These are phyloP conservation scores for Allolobophora icterica DNA, from an alignment of 2,888 invertebrate genomes.

Conservation along the genomic window DNA sequence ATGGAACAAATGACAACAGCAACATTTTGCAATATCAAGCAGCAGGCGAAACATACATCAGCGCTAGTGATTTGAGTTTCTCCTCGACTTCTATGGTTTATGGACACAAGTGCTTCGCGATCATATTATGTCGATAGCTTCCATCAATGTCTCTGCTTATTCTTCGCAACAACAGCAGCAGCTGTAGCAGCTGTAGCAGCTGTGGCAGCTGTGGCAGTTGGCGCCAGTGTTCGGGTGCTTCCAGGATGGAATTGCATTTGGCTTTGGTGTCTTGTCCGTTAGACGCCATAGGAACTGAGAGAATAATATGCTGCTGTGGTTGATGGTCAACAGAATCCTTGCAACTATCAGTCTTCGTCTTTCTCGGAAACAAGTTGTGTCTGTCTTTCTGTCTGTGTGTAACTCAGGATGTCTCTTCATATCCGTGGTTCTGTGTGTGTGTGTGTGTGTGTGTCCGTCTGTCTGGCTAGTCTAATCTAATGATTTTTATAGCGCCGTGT, in stretches of 20 bases:
- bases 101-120: not conserved
- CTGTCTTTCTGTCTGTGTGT: constrained; percentile 18
- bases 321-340: not conserved
- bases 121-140: not conserved
- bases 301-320: not conserved
- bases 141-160: no score
- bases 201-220: not conserved
- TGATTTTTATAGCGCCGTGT: not conserved
- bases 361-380: not conserved
- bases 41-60: not conserved
- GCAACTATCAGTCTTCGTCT: not conserved
- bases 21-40: constrained; percentile 11
- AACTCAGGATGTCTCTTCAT: not conserved
- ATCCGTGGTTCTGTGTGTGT: constrained; percentile 21
- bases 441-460: constrained; percentile 30
- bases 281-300: not conserved
- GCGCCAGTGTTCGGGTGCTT: not conserved
- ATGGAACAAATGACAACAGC: not conserved
- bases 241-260: not conserved
- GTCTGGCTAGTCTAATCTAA: constrained; percentile 13
- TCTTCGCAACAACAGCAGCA: no score
- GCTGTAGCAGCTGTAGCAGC: no score
- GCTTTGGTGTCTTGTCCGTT: not conserved
- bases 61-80: not conserved
- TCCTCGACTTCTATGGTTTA: not conserved